Evolutionary conservation across 1,140 invertebrate species (phyloP), one percentile per base, ranked within the genome.

Genomic region (Ditylenchus dipsaci): DNA sequence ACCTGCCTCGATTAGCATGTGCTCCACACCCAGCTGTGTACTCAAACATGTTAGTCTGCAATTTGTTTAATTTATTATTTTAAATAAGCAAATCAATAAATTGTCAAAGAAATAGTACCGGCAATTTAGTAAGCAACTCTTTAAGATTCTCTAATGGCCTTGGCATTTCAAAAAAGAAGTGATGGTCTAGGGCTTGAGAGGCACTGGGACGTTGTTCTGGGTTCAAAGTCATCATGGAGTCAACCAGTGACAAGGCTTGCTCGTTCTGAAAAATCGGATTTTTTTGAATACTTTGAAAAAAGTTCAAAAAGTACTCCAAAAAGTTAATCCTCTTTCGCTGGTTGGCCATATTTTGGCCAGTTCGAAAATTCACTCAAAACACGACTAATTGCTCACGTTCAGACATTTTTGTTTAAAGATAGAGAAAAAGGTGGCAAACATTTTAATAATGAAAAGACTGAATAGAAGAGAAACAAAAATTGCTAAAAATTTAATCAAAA

Each of bases 91-190:
- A 21, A 53, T n/a, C n/a, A 53, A 53, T 19, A 15, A 53, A 53
- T 53, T 3, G n/a, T 19, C 49, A 29, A 33, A 19, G 9, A 30
- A 49, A 62, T 29, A 30, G 21, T 70, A 72, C 76, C 65, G 70
- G 64, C 23, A 83, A 63, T n/a, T 56, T 68, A 29, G 67, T 57
- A n/a, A 82, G 58, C 21, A 82, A 47, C 21, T 80, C 69, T 38
- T 61, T 68, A n/a, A 82, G 66, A 67, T 82, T 83, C 23, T 65
- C 69, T 17, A 23, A 49, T 0, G 93, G 93, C 89, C 94, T 91
- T 30, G 95, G 95, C 83, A 95, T 93, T 0, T 89, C 91, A 92
- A 93, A 97, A 83, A 97, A 98, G 83, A 97, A 97, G 80, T 96
- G 93, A 78, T 97, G 93, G 86, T 96, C 95, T 0, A 98, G 82